These are phyloP conservation scores for Willisornis vidua DNA, from an alignment of 2,113 vertebrate genomes.

Conservation along the genomic window DNA sequence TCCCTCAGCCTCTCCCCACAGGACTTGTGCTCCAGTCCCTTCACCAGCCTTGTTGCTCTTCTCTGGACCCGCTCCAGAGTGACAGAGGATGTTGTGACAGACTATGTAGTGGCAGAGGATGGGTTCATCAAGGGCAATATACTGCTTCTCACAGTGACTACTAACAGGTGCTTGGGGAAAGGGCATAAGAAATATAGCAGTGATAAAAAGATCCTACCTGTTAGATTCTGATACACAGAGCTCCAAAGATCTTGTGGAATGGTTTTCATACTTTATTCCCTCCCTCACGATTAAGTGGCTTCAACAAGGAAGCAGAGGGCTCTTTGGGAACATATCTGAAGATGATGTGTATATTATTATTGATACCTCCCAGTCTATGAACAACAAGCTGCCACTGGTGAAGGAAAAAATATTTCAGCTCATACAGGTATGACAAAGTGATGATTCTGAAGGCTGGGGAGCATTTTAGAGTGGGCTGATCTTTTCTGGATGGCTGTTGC, in stretches of 20 bases:
- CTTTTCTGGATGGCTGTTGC: neutral
- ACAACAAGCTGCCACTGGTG: slow-evolving; percentile 75
- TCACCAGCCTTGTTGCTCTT: too few relatives aligned
- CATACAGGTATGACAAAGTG: slow-evolving; percentile 69
- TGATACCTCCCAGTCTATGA: slow-evolving; percentile 85
- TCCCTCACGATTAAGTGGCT: slow-evolving; percentile 77
- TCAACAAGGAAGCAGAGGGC: slow-evolving; percentile 73
- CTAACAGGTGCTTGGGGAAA: neutral
- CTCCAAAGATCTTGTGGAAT: neutral
- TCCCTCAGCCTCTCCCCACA: too few relatives aligned
- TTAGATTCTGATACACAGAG: neutral
- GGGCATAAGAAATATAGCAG: neutral
- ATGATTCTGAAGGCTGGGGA: neutral
- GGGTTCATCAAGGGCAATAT: neutral
- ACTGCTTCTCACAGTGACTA: neutral
- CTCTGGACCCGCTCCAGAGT: too few relatives aligned
- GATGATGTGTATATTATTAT: slow-evolving; percentile 78
- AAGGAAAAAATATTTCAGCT: slow-evolving; percentile 80
- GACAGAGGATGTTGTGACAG: too few relatives aligned
- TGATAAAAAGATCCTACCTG: neutral
- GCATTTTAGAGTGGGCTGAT: neutral
- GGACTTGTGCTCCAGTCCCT: too few relatives aligned
- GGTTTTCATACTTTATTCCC: neutral
- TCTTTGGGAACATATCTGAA: slow-evolving; percentile 78
- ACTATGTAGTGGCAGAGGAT: neutral